These are phyloP conservation scores for Semotilus atromaculatus DNA, from an alignment of 2,797 vertebrate species.

Conservation along the genomic window DNA sequence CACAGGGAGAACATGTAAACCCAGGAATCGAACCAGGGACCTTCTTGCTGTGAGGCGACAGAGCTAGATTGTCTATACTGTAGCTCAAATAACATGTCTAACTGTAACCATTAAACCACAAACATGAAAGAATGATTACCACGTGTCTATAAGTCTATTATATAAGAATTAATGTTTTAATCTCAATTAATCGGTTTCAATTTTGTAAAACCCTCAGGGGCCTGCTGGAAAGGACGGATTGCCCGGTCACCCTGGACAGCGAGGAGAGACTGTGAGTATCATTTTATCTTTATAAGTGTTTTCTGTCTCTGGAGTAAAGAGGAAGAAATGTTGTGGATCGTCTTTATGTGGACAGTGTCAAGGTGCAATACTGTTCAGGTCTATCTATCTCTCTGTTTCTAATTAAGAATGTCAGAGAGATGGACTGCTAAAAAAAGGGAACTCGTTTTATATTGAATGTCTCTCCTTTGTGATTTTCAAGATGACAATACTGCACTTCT, in stretches of 20 bases:
- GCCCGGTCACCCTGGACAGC: slow-evolving; percentile 95
- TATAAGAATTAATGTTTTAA: not conserved
- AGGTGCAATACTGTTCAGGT: not conserved
- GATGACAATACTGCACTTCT: not conserved
- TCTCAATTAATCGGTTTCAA: not conserved
- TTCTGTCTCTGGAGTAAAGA: slow-evolving; percentile 70
- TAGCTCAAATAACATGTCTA: not conserved
- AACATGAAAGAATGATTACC: not conserved
- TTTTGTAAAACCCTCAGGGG: slow-evolving; percentile 80
- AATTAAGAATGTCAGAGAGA: not conserved
- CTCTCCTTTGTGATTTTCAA: not conserved
- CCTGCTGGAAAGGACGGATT: slow-evolving; percentile 95
- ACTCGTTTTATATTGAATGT: not conserved
- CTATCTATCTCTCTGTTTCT: not conserved
- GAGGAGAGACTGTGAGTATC: slow-evolving; percentile 93
- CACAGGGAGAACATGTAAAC: not conserved
- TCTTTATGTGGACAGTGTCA: slow-evolving; percentile 10
- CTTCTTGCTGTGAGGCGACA: too few species aligned
- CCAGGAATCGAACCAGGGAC: too few species aligned
- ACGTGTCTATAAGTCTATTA: not conserved
- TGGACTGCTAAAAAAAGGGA: not conserved
- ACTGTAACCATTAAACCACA: not conserved
- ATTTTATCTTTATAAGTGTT: slow-evolving; percentile 78
- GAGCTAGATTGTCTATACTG: not conserved
- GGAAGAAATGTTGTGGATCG: not conserved